These are phyloP conservation scores for Lepidocyrtinus sp. DNA, from an alignment of 2,888 invertebrate species.

Conservation along the genomic window DNA sequence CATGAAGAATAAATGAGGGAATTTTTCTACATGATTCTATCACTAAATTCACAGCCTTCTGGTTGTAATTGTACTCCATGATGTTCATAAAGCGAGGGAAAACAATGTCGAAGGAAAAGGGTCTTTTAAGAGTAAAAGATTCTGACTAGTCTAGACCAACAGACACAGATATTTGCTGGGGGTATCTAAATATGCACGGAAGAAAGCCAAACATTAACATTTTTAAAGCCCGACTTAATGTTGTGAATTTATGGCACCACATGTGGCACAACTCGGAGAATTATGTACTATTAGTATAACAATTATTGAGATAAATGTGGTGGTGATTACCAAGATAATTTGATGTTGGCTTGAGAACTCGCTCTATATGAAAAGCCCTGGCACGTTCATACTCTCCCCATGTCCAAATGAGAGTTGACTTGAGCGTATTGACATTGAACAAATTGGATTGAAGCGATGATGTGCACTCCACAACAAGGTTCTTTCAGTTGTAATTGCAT, in stretches of 20 bases:
- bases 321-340: not conserved
- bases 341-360: not conserved
- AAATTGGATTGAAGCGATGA: slow-evolving; percentile 55
- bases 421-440: slow-evolving; percentile 54
- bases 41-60: too few relatives aligned
- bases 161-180: too few relatives aligned
- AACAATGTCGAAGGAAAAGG: not conserved
- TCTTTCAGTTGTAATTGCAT: too few relatives aligned
- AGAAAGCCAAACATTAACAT: too few relatives aligned
- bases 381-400: too few relatives aligned
- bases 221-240: too few relatives aligned
- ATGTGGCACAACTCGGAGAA: not conserved
- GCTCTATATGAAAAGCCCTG: not conserved
- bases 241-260: not conserved
- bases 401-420: too few relatives aligned
- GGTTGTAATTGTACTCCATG: too few relatives aligned
- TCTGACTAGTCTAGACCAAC: too few relatives aligned
- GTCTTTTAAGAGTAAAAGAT: too few relatives aligned
- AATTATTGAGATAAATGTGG: slow-evolving; percentile 18
- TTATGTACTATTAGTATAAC: not conserved
- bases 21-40: not conserved
- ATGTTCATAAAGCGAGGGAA: not conserved
- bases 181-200: too few relatives aligned
- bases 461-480: not conserved
- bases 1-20: not conserved